A percentile compares a stretch with the other conserved stretches of the same genome.
These are phyloP conservation scores for Meliscaeva auricollis DNA, from an alignment of 2,888 invertebrate species.

Conservation along the genomic window DNA sequence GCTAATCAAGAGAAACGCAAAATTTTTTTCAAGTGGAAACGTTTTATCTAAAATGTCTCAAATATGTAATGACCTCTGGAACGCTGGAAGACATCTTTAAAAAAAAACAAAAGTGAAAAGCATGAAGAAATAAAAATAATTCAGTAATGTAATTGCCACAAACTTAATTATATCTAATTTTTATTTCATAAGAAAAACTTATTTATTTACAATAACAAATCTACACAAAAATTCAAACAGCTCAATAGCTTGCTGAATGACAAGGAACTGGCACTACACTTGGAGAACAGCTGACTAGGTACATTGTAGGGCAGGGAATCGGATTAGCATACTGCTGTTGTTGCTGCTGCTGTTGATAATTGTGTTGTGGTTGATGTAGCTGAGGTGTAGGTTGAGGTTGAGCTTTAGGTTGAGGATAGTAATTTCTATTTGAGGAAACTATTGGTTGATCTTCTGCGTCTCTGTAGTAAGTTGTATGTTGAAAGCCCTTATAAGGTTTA, in stretches of 20 bases:
- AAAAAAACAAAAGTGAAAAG: no score
- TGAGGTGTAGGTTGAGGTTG: neutral
- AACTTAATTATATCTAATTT: no score
- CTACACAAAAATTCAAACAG: no score
- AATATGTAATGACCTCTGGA: no score
- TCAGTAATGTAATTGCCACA: no score
- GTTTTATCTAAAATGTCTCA: no score
- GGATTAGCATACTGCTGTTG: neutral
- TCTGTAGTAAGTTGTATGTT: conserved; percentile 48
- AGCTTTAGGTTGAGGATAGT: conserved; percentile 10
- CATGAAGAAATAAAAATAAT: no score
- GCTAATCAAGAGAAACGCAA: no score
- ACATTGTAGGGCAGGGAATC: conserved; percentile 58
- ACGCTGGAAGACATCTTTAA: no score
- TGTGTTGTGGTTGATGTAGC: neutral
- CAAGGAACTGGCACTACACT: conserved; percentile 80
- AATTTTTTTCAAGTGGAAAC: no score
- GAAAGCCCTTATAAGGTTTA: conserved; percentile 15
- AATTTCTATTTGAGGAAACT: conserved; percentile 32
- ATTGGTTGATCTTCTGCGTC: neutral
- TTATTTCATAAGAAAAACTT: no score
- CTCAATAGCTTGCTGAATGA: conserved; percentile 42
- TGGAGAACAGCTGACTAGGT: conserved; percentile 81
- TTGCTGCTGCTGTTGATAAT: neutral
- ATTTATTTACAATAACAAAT: no score